These are phyloP conservation scores for Brachionus koreanus DNA, from an alignment of 1,140 invertebrate genomes.

Conservation along the genomic window DNA sequence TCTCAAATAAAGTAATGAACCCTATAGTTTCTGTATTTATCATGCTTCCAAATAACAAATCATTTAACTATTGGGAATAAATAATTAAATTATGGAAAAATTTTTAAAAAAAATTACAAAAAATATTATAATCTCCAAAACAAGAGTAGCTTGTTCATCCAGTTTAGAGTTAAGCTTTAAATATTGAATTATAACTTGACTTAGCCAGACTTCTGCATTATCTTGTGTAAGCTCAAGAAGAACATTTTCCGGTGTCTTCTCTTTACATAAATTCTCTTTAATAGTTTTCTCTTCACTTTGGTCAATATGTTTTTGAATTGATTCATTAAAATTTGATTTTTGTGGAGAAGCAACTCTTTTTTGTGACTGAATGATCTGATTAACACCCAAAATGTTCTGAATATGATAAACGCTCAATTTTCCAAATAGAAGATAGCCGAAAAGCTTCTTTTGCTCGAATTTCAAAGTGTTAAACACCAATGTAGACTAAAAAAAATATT, in stretches of 20 bases:
- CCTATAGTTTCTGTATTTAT: not conserved
- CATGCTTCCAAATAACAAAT: not conserved
- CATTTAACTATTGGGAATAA: not conserved
- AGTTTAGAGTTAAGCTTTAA: not conserved
- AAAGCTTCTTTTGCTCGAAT: not conserved
- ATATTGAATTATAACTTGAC: conserved; percentile 20
- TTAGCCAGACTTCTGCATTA: not conserved
- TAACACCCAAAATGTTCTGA: not conserved
- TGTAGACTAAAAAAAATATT: not conserved
- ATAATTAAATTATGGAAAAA: not conserved
- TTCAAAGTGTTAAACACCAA: not conserved
- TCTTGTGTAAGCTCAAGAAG: not conserved
- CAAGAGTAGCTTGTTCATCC: not conserved
- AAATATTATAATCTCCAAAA: not conserved
- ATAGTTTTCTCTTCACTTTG: not conserved
- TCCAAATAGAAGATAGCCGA: conserved; percentile 23
- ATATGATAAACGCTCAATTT: conserved; percentile 1
- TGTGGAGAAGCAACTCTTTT: not conserved
- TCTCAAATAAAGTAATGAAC: conserved; percentile 22
- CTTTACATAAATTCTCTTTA: not conserved
- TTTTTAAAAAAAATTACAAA: not conserved
- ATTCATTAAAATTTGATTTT: not conserved
- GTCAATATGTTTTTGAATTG: not conserved
- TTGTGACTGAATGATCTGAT: not conserved
- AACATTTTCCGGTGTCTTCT: not conserved